These are phyloP conservation scores for Halocynthia roretzi DNA, from an alignment of 23 tunicate genomes.

Conservation along the genomic window DNA sequence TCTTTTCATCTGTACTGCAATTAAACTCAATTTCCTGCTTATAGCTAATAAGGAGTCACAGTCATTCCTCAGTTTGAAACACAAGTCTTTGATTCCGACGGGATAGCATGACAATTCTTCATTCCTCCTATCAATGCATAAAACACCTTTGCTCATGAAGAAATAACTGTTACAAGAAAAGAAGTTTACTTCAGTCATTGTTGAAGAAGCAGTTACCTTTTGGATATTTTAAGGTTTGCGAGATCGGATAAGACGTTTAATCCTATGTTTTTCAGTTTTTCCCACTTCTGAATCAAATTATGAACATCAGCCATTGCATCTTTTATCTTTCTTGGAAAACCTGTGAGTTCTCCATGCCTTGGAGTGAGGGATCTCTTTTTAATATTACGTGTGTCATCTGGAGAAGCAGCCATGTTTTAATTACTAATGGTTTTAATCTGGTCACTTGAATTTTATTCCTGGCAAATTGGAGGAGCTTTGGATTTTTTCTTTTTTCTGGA, in stretches of 20 bases:
- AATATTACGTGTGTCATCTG: no score
- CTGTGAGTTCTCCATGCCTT: constrained; percentile 73
- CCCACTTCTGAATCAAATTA: constrained; percentile 57
- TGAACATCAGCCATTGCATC: constrained; percentile 70
- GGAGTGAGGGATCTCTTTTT: constrained; percentile 9
- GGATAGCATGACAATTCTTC: constrained; percentile 27
- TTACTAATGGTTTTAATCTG: neutral
- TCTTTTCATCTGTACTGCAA: constrained; percentile 29
- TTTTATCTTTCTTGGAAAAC: constrained; percentile 63
- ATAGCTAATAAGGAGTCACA: constrained; percentile 20
- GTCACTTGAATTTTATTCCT: neutral
- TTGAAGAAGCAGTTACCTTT: neutral
- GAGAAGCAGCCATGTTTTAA: no score
- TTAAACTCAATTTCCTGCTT: constrained; percentile 4
- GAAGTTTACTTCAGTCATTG: constrained; percentile 1
- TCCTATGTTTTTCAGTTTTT: constrained; percentile 49
- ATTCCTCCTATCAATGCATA: neutral
- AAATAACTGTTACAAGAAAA: neutral
- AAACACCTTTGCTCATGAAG: no score
- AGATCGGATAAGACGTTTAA: constrained; percentile 37
- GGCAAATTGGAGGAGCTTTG: no score
- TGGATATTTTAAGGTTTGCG: constrained; percentile 13
- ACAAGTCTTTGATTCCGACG: constrained; percentile 30
- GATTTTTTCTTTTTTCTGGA: constrained; percentile 8
- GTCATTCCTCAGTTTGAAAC: constrained; percentile 16